A percentile compares a stretch with the other conserved stretches of the same genome.
These are phyloP conservation scores for Drosophila mauritiana DNA, from an alignment of 1,140 invertebrate genomes.

Conservation along the genomic window DNA sequence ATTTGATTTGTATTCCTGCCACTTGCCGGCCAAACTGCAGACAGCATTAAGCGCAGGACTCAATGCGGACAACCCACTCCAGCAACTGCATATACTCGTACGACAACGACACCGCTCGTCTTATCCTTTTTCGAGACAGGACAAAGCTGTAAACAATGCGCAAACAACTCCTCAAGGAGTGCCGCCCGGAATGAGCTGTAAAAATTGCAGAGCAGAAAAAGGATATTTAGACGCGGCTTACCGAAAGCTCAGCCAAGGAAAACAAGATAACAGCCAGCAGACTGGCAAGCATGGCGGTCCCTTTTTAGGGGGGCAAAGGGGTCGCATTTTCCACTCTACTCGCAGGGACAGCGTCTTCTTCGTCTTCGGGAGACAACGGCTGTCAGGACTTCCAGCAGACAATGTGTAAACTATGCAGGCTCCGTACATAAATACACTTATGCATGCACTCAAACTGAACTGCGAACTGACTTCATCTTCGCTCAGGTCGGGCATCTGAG, in stretches of 20 bases:
- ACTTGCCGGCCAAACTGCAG: constrained; percentile 54
- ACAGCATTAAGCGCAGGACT: constrained; percentile 58
- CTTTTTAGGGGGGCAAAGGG: not conserved
- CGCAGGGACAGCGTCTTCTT: not conserved
- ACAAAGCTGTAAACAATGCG: constrained; percentile 69
- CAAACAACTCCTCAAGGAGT: constrained; percentile 63
- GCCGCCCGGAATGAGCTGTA: constrained; percentile 75
- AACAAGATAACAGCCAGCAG: constrained; percentile 48
- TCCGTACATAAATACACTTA: constrained; percentile 40
- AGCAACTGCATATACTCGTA: too few species aligned
- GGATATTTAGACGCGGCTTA: constrained; percentile 75
- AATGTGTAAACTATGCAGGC: constrained; percentile 69
- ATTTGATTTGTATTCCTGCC: constrained; percentile 78
- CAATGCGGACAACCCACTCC: not conserved
- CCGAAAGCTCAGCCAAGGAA: constrained; percentile 52
- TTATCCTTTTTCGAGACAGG: constrained; percentile 2
- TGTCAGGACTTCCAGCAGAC: constrained; percentile 49
- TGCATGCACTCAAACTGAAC: constrained; percentile 34
- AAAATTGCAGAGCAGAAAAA: constrained; percentile 48
- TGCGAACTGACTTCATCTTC: constrained; percentile 19
- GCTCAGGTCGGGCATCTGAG: not conserved
- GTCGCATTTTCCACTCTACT: not conserved
- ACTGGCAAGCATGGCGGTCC: not conserved
- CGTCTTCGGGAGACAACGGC: constrained; percentile 6
- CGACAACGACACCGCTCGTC: not conserved